phyloP scores from a whole-genome alignment of 2,797 vertebrate species.

The Phrynocephalus forsythii region DNA sequence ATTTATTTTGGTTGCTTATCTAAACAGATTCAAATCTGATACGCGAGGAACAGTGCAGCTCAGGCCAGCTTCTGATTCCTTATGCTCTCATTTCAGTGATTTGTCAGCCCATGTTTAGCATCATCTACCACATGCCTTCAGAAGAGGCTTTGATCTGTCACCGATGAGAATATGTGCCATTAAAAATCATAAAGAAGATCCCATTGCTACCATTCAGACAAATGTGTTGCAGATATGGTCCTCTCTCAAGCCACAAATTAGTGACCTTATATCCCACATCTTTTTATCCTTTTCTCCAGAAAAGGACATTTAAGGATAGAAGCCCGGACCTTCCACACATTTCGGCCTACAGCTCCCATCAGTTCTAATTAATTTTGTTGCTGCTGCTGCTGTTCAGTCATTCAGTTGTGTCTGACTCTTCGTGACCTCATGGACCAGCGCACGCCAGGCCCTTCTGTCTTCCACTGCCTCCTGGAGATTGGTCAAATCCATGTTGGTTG shows the following conservation, averaged over 20 bases:
- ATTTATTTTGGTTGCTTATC: slow-evolving; percentile 51
- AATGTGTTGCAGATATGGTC: no score
- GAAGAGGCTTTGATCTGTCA: neutral
- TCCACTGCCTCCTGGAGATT: no score
- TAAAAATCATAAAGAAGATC: neutral
- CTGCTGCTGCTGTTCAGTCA: no score
- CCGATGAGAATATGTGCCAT: neutral
- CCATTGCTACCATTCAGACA: neutral
- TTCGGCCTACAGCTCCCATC: neutral
- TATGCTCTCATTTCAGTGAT: neutral
- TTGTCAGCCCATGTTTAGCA: neutral
- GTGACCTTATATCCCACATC: neutral
- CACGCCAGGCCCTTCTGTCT: no score
- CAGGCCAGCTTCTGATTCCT: slow-evolving; percentile 6
- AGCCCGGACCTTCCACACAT: neutral
- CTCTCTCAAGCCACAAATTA: neutral
- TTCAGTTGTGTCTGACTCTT: no score
- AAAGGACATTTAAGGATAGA: neutral
- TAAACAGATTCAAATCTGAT: neutral
- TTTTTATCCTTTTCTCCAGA: neutral
- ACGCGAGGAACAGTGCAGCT: neutral
- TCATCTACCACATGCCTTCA: neutral
- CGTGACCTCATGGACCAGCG: no score
- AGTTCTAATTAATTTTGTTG: neutral
- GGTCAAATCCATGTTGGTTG: no score